Evolutionary conservation across 2,113 vertebrate genomes (phyloP).

Genomic region (Myxocyprinus asiaticus): DNA sequence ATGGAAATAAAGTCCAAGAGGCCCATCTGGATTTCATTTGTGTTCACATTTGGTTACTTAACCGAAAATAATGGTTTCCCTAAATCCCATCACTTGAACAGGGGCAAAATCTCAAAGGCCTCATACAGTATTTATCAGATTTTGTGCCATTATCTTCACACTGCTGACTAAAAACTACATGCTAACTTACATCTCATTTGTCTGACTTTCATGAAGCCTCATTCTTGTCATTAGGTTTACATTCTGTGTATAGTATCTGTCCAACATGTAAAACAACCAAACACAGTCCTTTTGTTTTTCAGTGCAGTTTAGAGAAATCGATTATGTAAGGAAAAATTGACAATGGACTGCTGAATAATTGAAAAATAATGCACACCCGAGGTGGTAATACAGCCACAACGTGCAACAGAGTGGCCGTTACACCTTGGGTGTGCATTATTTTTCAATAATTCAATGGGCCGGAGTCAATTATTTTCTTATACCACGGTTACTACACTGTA

Average conservation of each 20-base stretch:
- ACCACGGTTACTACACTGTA: too few relatives aligned
- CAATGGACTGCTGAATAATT: too few relatives aligned
- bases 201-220: background rate
- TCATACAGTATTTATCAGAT: conserved; percentile 37
- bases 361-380: too few relatives aligned
- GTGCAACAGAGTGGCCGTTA: too few relatives aligned
- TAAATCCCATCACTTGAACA: conserved; percentile 36
- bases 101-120: conserved; percentile 36
- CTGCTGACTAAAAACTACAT: background rate
- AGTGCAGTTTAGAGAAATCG: too few relatives aligned
- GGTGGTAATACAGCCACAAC: too few relatives aligned
- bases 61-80: conserved; percentile 59
- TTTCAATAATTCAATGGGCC: too few relatives aligned
- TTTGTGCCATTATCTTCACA: background rate
- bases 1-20: conserved; percentile 49
- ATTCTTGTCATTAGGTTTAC: background rate
- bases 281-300: background rate
- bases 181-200: conserved; percentile 41
- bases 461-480: too few relatives aligned
- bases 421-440: too few relatives aligned
- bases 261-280: too few relatives aligned
- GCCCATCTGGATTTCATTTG: conserved; percentile 70
- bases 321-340: too few relatives aligned
- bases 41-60: conserved; percentile 57
- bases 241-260: too few relatives aligned